Conservation (phyloP, 2,888 invertebrate species). For the Drosophila robusta region DNA sequence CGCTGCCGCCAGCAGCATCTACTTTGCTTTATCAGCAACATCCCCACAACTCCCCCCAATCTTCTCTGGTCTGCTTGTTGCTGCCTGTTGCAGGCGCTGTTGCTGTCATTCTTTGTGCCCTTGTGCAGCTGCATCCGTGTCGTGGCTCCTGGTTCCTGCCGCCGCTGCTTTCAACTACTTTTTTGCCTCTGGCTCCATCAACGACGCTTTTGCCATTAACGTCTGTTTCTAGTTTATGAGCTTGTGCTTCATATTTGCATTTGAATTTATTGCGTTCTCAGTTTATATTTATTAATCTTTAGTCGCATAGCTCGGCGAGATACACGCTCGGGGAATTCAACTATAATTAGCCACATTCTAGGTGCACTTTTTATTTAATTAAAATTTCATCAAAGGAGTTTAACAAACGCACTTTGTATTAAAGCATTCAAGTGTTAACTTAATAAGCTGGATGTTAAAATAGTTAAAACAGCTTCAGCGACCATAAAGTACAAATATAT, state of each 20-base stretch:
- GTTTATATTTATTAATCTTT: constrained; percentile 31
- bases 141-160: constrained; percentile 9
- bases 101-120: constrained; percentile 56
- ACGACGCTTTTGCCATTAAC: constrained; percentile 35
- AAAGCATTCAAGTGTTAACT: no score
- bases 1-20: constrained; percentile 42
- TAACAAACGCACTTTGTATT: background rate
- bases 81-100: constrained; percentile 48
- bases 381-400: background rate
- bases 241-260: constrained; percentile 47
- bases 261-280: constrained; percentile 41
- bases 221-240: constrained; percentile 48
- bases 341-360: constrained; percentile 3
- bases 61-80: background rate
- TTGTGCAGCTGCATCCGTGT: constrained; percentile 28
- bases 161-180: background rate
- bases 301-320: background rate
- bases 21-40: constrained; percentile 14
- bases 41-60: no score
- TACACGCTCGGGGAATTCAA: background rate
- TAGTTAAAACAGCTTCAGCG: no score
- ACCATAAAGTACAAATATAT: no score
- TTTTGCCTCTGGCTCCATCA: background rate
- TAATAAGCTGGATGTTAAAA: no score
- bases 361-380: background rate